Percentiles rank a stretch among this genome's conserved stretches.
phyloP scores from a whole-genome alignment of 2,888 invertebrate genomes.

The Diogma glabrata region DNA sequence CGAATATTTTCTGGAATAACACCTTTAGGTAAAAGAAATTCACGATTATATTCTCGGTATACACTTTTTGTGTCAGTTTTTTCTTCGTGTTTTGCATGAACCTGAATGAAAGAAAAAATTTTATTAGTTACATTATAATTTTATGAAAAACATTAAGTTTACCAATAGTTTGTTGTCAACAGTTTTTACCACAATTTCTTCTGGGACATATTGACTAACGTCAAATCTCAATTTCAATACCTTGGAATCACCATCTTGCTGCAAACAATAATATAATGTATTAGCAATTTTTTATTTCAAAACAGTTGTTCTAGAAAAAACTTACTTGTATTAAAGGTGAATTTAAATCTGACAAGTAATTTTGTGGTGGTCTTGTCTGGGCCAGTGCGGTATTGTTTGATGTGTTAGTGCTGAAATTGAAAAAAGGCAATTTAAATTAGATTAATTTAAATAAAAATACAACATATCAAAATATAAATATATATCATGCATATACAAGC shows the following conservation, averaged over 20 bases:
- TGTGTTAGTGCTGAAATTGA: neutral
- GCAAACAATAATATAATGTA: constrained; percentile 36
- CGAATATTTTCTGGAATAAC: constrained; percentile 94
- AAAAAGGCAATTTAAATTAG: no score
- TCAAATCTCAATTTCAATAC: constrained; percentile 91
- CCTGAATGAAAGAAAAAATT: constrained; percentile 45
- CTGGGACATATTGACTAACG: constrained; percentile 92
- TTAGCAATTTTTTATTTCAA: no score
- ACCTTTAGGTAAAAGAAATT: constrained; percentile 92
- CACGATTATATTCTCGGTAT: constrained; percentile 96
- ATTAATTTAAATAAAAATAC: no score
- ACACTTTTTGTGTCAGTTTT: constrained; percentile 93
- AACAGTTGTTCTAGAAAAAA: no score
- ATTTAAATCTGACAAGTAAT: constrained; percentile 72
- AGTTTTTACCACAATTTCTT: constrained; percentile 97
- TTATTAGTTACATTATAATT: neutral
- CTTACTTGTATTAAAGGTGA: constrained; percentile 63
- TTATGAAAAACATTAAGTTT: neutral
- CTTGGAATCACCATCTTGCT: constrained; percentile 89
- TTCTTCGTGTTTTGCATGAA: constrained; percentile 97
- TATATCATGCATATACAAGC: no score
- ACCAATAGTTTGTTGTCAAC: constrained; percentile 92
- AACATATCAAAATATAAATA: no score
- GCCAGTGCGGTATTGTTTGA: constrained; percentile 35
- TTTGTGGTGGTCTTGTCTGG: constrained; percentile 33